Evolutionary conservation across 1,140 invertebrate genomes (phyloP).

Genomic region (Ips nitidus): DNA sequence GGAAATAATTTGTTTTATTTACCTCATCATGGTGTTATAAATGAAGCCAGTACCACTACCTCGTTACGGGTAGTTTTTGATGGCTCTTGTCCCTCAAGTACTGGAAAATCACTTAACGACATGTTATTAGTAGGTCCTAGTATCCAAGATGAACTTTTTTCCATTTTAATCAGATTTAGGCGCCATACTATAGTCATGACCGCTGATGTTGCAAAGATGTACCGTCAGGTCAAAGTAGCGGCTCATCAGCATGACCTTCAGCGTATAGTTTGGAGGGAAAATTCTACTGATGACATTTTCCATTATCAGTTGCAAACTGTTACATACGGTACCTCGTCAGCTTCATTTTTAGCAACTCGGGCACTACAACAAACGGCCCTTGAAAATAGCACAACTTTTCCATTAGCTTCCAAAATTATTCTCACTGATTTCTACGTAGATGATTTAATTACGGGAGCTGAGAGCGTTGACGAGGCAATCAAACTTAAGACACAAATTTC

Average conservation of each 20-base stretch:
- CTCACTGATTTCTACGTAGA: conserved; percentile 46
- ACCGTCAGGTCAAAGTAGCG: conserved; percentile 48
- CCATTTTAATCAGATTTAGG: conserved; percentile 46
- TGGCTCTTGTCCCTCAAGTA: conserved; percentile 34
- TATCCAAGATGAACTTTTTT: conserved; percentile 44
- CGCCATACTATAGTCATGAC: conserved; percentile 42
- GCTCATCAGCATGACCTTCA: conserved; percentile 43
- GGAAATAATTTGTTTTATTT: too few species aligned
- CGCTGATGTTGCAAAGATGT: conserved; percentile 53
- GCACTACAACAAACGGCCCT: conserved; percentile 34
- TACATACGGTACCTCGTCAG: conserved; percentile 48
- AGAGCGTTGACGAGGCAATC: too few species aligned
- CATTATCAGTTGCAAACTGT: conserved; percentile 46
- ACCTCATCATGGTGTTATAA: too few species aligned
- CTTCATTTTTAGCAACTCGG: conserved; percentile 45
- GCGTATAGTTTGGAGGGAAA: conserved; percentile 49
- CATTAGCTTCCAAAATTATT: conserved; percentile 33
- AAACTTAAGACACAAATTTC: background rate
- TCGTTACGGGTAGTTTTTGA: conserved; percentile 40
- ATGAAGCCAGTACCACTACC: conserved; percentile 19
- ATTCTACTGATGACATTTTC: conserved; percentile 16
- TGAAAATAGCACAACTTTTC: conserved; percentile 29
- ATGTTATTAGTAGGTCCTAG: conserved; percentile 39
- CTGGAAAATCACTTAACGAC: conserved; percentile 42
- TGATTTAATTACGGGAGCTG: conserved; percentile 38